Base-by-base conservation (phyloP, 1,140 invertebrate species). In the Asobara japonica region DNA sequence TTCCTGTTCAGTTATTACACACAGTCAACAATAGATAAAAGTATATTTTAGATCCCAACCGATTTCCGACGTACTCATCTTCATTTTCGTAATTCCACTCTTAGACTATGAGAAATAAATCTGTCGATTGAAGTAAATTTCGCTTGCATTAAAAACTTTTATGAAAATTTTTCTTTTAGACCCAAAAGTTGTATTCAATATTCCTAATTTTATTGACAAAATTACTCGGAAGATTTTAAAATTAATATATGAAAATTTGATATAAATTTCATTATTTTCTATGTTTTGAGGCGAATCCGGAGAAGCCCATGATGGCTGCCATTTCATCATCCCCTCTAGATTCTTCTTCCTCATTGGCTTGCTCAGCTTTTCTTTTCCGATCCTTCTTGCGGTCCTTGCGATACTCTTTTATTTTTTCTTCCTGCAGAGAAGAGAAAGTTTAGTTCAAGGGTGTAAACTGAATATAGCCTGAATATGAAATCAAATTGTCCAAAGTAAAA, bases 241-340 rank as follows among this genome's bases (percentile, higher is more conserved):
- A 45, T 45, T 45, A 10, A 45, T 45, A 8, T 6, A 45, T 8
- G 41, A 45, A 33, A 33, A 33, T 33, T 45, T 45, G n/a, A n/a
- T n/a, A n/a, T n/a, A n/a, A n/a, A n/a, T n/a, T n/a, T n/a, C n/a
- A n/a, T 70, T 71, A 68, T 79, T 76, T 88, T 82, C 96, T 97
- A 84, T 98, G 98, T 20, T 94, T 93, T 0, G 93, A 92, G 1
- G 96, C 96, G 90, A 99, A 99, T 1, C 97, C 97, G 11, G 94
- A 95, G 85, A 99, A 99, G 16, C 98, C 98, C 98, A 99, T 99
- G 45, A 99, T 93, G 69, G 95, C 92, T 7, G 96, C 94, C 87
- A 99, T 92, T 84, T 99, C 96, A 73, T 95, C 91, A 2, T 90
- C 89, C 11, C 88, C 85, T 45, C 89, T 90, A 11, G 89, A 83